Evolutionary conservation across 2,888 invertebrate genomes (phyloP).

Genomic region (Aleiodes testaceus): DNA sequence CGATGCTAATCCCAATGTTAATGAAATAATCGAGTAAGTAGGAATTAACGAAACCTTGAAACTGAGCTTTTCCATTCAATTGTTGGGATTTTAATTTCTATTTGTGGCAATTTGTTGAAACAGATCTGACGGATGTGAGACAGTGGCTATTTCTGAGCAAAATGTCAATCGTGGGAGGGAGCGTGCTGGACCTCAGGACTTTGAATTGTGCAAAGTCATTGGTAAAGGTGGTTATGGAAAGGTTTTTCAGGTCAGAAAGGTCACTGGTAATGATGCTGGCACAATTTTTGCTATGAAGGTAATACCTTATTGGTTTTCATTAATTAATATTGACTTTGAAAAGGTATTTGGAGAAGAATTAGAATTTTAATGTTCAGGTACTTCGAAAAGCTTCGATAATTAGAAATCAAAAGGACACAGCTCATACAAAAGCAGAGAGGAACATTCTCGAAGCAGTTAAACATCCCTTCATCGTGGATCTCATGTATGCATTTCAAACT

Average conservation of each 20-base stretch:
- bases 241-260: conserved; percentile 80
- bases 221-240: conserved; percentile 87
- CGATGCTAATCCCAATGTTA: conserved; percentile 85
- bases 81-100: neutral
- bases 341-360: neutral
- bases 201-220: conserved; percentile 81
- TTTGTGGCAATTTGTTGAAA: conserved; percentile 8
- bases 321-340: neutral
- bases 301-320: conserved; percentile 31
- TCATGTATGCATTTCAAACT: conserved; percentile 86
- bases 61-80: neutral
- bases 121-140: conserved; percentile 78
- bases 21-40: conserved; percentile 87
- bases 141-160: conserved; percentile 80
- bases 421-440: conserved; percentile 85
- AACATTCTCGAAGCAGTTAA: conserved; percentile 84
- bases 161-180: conserved; percentile 90
- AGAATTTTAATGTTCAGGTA: conserved; percentile 56
- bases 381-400: conserved; percentile 83
- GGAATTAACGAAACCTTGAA: neutral
- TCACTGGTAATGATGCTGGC: conserved; percentile 78
- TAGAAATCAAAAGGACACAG: conserved; percentile 85
- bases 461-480: conserved; percentile 85
- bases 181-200: conserved; percentile 90
- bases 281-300: conserved; percentile 87